Conservation (phyloP, 2,113 vertebrate genomes). For the Elaphurus davidianus region DNA sequence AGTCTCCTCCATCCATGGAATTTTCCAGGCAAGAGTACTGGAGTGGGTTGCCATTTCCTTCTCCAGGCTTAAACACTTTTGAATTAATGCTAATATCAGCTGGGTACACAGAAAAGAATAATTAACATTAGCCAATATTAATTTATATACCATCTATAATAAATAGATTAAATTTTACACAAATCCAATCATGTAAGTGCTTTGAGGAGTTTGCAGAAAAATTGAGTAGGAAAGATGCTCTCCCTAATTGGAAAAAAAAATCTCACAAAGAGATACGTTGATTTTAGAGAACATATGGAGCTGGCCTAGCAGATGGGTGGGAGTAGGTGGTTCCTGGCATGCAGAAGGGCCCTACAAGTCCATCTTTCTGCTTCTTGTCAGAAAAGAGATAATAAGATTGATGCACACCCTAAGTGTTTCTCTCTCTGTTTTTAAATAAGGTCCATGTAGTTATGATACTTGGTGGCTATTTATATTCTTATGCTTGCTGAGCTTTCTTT, state of each 20-base stretch:
- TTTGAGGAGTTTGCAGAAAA: not conserved
- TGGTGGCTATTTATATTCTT: not conserved
- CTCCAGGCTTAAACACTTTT: not conserved
- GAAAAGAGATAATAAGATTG: not conserved
- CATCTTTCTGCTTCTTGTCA: not conserved
- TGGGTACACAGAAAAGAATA: not conserved
- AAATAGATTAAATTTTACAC: not conserved
- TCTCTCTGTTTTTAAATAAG: slow-evolving; percentile 15
- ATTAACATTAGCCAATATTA: not conserved
- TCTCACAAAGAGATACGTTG: not conserved
- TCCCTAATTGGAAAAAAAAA: not conserved
- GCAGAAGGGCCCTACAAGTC: not conserved
- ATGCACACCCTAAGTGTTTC: not conserved
- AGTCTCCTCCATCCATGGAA: too few relatives aligned
- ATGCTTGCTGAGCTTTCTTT: not conserved
- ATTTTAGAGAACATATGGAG: slow-evolving; percentile 16
- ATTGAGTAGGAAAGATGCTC: not conserved
- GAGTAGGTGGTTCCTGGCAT: not conserved
- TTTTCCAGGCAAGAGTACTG: too few relatives aligned
- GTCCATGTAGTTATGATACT: not conserved
- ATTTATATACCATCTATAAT: not conserved
- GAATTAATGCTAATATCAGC: not conserved
- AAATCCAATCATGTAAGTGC: not conserved
- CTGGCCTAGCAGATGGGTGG: not conserved
- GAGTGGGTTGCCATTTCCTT: too few relatives aligned